Evolutionary conservation across 2,797 vertebrate species (phyloP), one percentile per base, ranked within the genome.

Genomic region (Sebastes wilsoni): DNA sequence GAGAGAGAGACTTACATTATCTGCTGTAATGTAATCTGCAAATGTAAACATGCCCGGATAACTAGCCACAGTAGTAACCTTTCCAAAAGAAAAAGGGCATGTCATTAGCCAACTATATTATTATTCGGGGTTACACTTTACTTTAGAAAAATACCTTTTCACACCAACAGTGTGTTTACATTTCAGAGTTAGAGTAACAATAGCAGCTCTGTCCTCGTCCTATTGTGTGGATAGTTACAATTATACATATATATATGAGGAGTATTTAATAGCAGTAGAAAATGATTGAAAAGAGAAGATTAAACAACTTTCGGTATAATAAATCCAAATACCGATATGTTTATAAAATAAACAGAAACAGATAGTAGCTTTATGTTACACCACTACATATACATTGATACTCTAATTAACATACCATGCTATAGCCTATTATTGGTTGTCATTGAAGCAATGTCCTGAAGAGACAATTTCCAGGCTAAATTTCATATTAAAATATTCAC

Each of bases 401-500:
- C 5, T 14, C 12, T 46, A 32, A 52, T 52, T n/a, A 34, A 14
- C 38, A 65, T 16, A 46, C 22, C 32, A 9, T 23, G 12, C 30
- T 61, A 4, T n/a, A 42, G 14, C 14, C 14, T 46, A 49, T 12
- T 58, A 13, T 74, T 38, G 52, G 30, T 68, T 68, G 16, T 67
- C 32, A 60, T 59, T 38, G 30, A 28, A 56, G 55, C 16, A 64
- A 66, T 38, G 64, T 75, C 54, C 32, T 58, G 2, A 65, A 75
- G 55, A 73, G 12, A 32, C 25, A n/a, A 7, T 11, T 75, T 60
- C 66, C 5, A 68, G 5, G 9, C 42, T 34, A 42, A 34, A 71
- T 70, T 72, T 65, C 23, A 67, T 42, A 62, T 82, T 84, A 49
- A 83, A 79, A 81, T 86, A 82, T 81, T 82, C 58, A 74, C 20